Evolutionary conservation across 2,888 invertebrate genomes (phyloP).

Genomic region (Hirtodrosophila histrioides): DNA sequence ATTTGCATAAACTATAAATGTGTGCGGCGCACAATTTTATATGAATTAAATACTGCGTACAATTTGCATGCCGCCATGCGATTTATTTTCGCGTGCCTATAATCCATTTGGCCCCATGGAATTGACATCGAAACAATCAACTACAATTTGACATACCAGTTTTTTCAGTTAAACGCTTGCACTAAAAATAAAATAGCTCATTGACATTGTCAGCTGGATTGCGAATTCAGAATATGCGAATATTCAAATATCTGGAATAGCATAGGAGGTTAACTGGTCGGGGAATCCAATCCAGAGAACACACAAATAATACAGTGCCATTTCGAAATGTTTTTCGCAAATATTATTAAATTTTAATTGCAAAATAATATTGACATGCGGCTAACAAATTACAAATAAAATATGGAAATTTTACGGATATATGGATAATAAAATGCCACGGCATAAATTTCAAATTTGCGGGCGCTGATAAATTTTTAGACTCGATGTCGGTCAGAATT

Average conservation of each 20-base stretch:
- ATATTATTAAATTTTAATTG: conserved; percentile 71
- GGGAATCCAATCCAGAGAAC: conserved; percentile 14
- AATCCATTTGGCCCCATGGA: conserved; percentile 21
- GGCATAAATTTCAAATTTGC: conserved; percentile 20
- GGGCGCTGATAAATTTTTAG: conserved; percentile 7
- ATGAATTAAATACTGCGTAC: conserved; percentile 8
- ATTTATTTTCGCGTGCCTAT: conserved; percentile 25
- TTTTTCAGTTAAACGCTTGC: conserved; percentile 8
- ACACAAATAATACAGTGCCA: conserved; percentile 23
- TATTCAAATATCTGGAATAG: neutral
- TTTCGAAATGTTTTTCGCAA: conserved; percentile 32
- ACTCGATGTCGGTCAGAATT: conserved; percentile 5
- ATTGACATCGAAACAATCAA: conserved; percentile 20
- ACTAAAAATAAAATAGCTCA: conserved; percentile 23
- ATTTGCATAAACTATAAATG: neutral
- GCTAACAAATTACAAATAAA: conserved; percentile 69
- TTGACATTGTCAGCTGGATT: conserved; percentile 28
- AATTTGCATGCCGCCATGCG: conserved; percentile 2
- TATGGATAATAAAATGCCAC: conserved; percentile 18
- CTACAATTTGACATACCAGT: conserved; percentile 36
- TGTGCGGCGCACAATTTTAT: conserved; percentile 3
- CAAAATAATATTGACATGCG: conserved; percentile 72
- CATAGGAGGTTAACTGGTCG: neutral
- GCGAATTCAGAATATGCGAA: conserved; percentile 15
- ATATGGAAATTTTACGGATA: conserved; percentile 48